Base-by-base conservation (phyloP, 2,113 vertebrate species). In the Uropsilus gracilis region DNA sequence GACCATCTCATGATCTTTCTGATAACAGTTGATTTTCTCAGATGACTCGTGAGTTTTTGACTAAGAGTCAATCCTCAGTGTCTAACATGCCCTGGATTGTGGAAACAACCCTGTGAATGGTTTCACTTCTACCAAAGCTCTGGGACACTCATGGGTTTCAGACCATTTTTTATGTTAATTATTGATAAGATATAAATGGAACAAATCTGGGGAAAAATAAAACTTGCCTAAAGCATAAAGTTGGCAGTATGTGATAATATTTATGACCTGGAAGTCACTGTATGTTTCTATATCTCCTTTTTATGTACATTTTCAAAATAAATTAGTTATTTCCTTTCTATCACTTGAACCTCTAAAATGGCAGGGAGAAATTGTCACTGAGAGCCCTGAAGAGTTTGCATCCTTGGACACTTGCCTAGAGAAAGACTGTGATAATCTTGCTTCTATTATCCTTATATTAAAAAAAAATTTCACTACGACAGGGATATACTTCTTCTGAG, bases 141-240 rank as follows among this genome's bases (percentile, higher is more conserved):
- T 53, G 4, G 42, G 80, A 86, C 28, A 64, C 57, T 66, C 48
- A 66, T 32, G n/a, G 44, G 3, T 44, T 86, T 46, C 48, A 75
- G 66, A 90, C 71, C 26, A 82, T 68, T 57, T 86, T 85, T 80
- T 84, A 37, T 59, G 30, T 89, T 86, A 75, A 82, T 83, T 76
- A 50, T 78, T 85, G 57, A 73, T 4, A 39, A 32, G 28, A 80
- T 20, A 46, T 30, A 20, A 90, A 14, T 37, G 42, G 50, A 91
- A 34, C 57, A 48, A 72, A 68, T 37, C 10, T 66, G n/a, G 71
- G 26, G 17, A 4, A 48, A 85, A 69, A 92, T 81, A 71, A 96
- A 86, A 73, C 14, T 84, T 44, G 11, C 59, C 37, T 28, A 73
- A 30, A 73, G 42, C 34, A 80, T 80, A 80, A 91, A 75, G 24